These are phyloP conservation scores for Penaeus indicus DNA, from an alignment of 1,140 invertebrate species.

Conservation along the genomic window DNA sequence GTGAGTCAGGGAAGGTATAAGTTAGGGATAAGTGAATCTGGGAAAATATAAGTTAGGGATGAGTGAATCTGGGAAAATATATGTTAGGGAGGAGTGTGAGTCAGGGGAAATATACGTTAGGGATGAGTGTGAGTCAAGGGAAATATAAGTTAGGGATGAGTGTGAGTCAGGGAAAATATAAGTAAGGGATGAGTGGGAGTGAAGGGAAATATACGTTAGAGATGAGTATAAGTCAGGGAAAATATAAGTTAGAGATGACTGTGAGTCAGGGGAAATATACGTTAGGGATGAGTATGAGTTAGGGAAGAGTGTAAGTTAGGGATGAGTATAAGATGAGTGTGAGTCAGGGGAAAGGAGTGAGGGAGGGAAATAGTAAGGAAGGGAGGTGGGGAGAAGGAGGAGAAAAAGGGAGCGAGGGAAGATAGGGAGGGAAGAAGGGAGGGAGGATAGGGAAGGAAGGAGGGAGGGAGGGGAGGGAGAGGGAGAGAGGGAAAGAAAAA, in stretches of 20 bases:
- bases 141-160: neutral
- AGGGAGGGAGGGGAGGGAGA: no score
- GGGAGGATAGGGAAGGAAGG: no score
- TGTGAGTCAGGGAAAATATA: neutral
- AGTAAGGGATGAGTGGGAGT: neutral
- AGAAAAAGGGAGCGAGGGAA: neutral
- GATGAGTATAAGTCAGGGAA: neutral
- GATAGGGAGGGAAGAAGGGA: no score
- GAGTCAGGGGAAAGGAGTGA: no score
- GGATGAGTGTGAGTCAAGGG: conserved; percentile 3
- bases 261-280: neutral
- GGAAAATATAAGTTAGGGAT: neutral
- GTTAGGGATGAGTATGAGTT: neutral
- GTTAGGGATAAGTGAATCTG: neutral
- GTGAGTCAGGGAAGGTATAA: no score
- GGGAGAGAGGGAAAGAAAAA: no score
- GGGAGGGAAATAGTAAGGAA: no score
- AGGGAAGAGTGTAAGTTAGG: neutral
- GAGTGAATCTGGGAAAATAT: neutral
- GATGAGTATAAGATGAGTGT: no score
- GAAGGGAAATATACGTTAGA: neutral
- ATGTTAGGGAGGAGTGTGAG: no score
- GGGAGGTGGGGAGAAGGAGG: neutral
- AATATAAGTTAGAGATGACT: neutral
- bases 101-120: no score